These are phyloP conservation scores for Lucinisca nassula DNA, from an alignment of 2,888 invertebrate genomes.

Conservation along the genomic window DNA sequence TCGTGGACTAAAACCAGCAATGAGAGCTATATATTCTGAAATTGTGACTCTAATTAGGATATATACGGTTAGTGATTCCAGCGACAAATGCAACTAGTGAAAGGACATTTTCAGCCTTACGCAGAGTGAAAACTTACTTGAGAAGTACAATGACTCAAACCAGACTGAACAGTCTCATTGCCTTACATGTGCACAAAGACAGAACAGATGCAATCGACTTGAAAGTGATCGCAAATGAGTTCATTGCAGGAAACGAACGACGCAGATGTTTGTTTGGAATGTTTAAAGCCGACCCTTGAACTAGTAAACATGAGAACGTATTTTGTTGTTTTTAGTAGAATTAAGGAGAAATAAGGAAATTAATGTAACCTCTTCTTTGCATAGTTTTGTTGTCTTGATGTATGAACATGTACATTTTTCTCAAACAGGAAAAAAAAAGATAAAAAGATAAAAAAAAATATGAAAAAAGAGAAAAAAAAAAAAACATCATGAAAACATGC, in stretches of 20 bases:
- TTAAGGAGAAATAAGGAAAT: no score
- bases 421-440: no score
- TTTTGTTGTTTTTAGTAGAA: no score
- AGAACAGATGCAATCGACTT: slow-evolving; percentile 25
- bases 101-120: slow-evolving; percentile 38
- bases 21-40: slow-evolving; percentile 6
- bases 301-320: no score
- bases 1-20: not conserved
- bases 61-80: slow-evolving; percentile 49
- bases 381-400: no score
- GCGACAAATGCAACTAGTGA: slow-evolving; percentile 40
- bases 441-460: no score
- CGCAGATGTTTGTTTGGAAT: slow-evolving; percentile 17
- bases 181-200: slow-evolving; percentile 30
- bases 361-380: no score
- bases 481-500: no score
- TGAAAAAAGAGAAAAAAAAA: no score
- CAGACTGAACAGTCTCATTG: slow-evolving; percentile 26
- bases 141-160: slow-evolving; percentile 29
- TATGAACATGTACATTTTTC: no score
- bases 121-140: slow-evolving; percentile 29
- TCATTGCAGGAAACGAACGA: slow-evolving; percentile 15
- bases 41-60: slow-evolving; percentile 41
- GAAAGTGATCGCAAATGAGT: slow-evolving; percentile 27
- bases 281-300: no score